Evolutionary conservation across 1,140 invertebrate species (phyloP), one percentile per base, ranked within the genome.

Genomic region (Acromyrmex heyeri): DNA sequence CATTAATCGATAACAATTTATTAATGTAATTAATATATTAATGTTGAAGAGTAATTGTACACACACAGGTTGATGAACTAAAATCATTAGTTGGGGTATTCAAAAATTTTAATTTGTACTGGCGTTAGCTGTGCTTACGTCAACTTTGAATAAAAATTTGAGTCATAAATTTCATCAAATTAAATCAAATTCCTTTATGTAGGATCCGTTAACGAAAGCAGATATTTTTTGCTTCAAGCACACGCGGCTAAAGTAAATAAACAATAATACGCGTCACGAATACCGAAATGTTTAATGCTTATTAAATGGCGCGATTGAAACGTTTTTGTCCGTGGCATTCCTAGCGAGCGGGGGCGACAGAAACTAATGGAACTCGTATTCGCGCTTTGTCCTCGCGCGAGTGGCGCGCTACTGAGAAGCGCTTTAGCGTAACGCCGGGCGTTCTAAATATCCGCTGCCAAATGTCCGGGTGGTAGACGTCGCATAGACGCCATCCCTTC

Each of bases 361-460:
- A 38, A 14, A 59, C 57, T 75, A 73, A 83, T 83, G 69, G 69
- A 72, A 30, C 55, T 73, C 55, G 24, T 55, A 61, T 61, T 83
- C 57, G 55, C 55, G 79, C 69, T 75, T 83, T 83, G 79, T 83
- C 55, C 55, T 83, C 69, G 79, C 44, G 73, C 24, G 70, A 38
- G 0, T 30, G 30, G 27, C 64, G 69, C 18, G 24, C 48, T 55
- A 69, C 30, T 30, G 30, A 48, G 64, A 61, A 59, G 24, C 27
- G 50, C 8, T 67, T 85, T 57, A 81, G 18, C 16, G 65, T n/a
- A 24, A 69, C 21, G 53, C 50, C 82, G 24, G n/a, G 18, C 87
- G 78, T 78, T 87, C 85, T 78, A 90, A 85, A 89, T 87, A 87
- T 87, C 86, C 73, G 27, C 78, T 90, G 89, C 75, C 89, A 90